These are phyloP conservation scores for Sthenelais limicola DNA, from an alignment of 2,888 invertebrate species.

Conservation along the genomic window DNA sequence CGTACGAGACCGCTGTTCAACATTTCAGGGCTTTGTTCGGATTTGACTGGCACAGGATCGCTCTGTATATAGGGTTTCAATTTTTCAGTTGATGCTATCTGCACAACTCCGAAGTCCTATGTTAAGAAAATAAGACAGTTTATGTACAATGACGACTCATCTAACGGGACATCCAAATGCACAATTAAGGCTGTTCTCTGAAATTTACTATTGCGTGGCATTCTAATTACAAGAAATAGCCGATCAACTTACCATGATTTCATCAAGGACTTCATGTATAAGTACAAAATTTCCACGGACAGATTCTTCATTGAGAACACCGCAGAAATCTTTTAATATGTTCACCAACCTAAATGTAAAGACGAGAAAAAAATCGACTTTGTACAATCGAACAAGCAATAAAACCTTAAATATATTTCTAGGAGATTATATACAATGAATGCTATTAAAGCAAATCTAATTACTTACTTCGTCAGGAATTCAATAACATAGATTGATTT, in stretches of 20 bases:
- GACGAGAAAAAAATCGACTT: neutral
- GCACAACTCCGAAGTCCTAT: constrained; percentile 67
- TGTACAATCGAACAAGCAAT: neutral
- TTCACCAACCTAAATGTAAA: constrained; percentile 58
- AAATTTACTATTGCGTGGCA: neutral
- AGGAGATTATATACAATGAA: no score
- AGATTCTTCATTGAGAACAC: constrained; percentile 64
- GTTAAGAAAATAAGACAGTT: neutral
- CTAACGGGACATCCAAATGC: neutral
- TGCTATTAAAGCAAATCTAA: neutral
- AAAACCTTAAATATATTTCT: neutral
- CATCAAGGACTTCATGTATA: constrained; percentile 63
- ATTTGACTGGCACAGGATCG: constrained; percentile 56
- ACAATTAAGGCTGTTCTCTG: no score
- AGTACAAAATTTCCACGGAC: constrained; percentile 61
- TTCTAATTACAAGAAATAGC: neutral
- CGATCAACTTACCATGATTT: constrained; percentile 57
- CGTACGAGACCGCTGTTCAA: constrained; percentile 61
- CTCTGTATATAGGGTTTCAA: constrained; percentile 65
- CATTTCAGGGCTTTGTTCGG: constrained; percentile 51
- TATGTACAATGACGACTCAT: neutral
- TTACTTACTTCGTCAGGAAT: constrained; percentile 57
- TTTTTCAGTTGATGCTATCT: constrained; percentile 63
- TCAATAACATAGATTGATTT: constrained; percentile 59
- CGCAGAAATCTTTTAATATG: constrained; percentile 67